phyloP scores from a whole-genome alignment of 2,888 invertebrate genomes.

The Molanna angustata region DNA sequence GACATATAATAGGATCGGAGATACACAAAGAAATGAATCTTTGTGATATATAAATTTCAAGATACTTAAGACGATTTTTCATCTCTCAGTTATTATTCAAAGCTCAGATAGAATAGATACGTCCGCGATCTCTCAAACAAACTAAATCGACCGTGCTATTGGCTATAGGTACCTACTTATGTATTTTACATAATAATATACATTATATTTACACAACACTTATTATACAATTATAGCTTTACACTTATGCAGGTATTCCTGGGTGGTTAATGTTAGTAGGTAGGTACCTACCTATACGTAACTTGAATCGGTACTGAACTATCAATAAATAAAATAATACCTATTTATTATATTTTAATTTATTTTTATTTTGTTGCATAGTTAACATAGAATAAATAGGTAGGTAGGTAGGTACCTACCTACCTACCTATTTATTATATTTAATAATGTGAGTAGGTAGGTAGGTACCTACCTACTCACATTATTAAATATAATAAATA shows the following conservation, averaged over 20 bases:
- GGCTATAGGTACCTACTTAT: no score
- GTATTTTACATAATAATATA: no score
- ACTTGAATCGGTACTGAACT: no score
- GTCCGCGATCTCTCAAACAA: slow-evolving; percentile 4
- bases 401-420: slow-evolving; percentile 2
- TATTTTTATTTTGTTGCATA: no score
- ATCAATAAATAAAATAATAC: no score
- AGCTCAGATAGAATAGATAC: slow-evolving; percentile 4
- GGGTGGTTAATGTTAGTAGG: no score
- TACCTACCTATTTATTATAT: not conserved
- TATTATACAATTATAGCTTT: no score
- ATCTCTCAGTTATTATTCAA: slow-evolving; percentile 19
- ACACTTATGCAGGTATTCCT: no score
- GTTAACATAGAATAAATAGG: not conserved
- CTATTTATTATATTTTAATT: no score
- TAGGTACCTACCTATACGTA: no score
- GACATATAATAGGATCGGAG: slow-evolving; percentile 20
- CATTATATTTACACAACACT: no score
- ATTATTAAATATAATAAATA: not conserved
- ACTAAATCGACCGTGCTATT: slow-evolving; percentile 3
- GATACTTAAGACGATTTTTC: slow-evolving; percentile 10
- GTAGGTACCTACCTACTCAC: not conserved
- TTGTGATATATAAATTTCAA: slow-evolving; percentile 16
- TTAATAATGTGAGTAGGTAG: not conserved
- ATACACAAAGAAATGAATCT: slow-evolving; percentile 17